These are phyloP conservation scores for Nebria ingens DNA, from an alignment of 1,140 invertebrate genomes.

Conservation along the genomic window DNA sequence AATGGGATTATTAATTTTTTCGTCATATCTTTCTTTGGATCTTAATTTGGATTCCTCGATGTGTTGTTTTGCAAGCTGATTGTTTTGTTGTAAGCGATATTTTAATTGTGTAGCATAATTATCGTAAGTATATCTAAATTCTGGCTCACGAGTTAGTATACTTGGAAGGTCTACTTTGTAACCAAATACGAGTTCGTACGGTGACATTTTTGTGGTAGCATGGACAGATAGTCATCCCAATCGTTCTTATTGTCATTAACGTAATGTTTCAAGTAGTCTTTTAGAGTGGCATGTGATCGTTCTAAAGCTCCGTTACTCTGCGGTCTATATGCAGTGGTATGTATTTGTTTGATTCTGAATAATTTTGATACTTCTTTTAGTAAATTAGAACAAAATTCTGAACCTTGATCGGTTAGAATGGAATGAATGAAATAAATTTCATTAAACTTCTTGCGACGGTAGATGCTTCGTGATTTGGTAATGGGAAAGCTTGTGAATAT, in stretches of 20 bases:
- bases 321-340: constrained; percentile 20
- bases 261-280: too few species aligned
- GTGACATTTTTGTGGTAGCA: constrained; percentile 21
- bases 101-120: constrained; percentile 15
- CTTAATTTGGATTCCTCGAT: not conserved
- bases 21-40: not conserved
- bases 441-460: constrained; percentile 23
- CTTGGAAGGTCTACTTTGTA: constrained; percentile 18
- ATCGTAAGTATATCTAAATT: constrained; percentile 18
- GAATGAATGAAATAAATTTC: constrained; percentile 22
- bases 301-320: constrained; percentile 31
- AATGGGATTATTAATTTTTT: not conserved
- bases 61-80: not conserved
- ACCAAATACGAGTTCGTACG: constrained; percentile 21
- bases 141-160: constrained; percentile 12
- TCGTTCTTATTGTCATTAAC: constrained; percentile 20
- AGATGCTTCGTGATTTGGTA: constrained; percentile 21
- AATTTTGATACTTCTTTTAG: constrained; percentile 22
- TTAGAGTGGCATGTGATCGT: constrained; percentile 28
- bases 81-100: not conserved
- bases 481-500: constrained; percentile 18
- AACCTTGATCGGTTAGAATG: constrained; percentile 28
- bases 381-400: constrained; percentile 21
- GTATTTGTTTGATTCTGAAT: constrained; percentile 21
- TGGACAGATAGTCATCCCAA: constrained; percentile 29